Evolutionary conservation across 1,140 invertebrate species (phyloP).

Genomic region (Goniozus legneri): DNA sequence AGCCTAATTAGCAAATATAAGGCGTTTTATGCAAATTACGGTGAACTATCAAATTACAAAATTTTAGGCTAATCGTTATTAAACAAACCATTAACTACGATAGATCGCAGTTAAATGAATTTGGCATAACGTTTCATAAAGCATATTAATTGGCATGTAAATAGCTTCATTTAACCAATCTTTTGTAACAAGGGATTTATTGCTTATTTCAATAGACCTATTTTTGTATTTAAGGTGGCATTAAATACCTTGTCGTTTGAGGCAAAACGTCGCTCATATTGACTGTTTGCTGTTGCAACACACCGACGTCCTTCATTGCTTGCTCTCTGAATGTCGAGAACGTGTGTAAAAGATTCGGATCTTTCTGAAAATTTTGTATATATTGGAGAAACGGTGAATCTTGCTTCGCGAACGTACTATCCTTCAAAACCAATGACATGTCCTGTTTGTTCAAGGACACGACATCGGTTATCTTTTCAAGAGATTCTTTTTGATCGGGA

Average conservation of each 20-base stretch:
- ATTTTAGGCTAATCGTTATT: constrained; percentile 14
- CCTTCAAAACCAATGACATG: constrained; percentile 38
- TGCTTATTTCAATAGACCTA: constrained; percentile 17
- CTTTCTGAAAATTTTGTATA: constrained; percentile 46
- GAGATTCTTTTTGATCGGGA: constrained; percentile 28
- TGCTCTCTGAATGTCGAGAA: constrained; percentile 48
- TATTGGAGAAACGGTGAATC: constrained; percentile 43
- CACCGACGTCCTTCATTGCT: constrained; percentile 36
- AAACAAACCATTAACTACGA: constrained; percentile 14
- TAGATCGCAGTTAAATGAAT: constrained; percentile 23
- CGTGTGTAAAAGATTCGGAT: constrained; percentile 41
- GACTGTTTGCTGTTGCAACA: constrained; percentile 42
- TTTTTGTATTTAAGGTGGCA: constrained; percentile 44
- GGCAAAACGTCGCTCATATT: constrained; percentile 52
- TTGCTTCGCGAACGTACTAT: constrained; percentile 38
- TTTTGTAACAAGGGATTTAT: constrained; percentile 10
- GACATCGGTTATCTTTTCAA: constrained; percentile 30
- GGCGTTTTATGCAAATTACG: too few species aligned
- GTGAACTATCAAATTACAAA: too few species aligned
- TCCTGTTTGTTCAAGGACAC: constrained; percentile 37
- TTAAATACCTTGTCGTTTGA: constrained; percentile 51
- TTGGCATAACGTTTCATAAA: constrained; percentile 24
- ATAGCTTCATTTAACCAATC: constrained; percentile 9
- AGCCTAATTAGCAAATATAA: too few species aligned
- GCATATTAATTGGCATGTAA: constrained; percentile 15